Percentiles rank a stretch among this genome's conserved stretches.
These are phyloP conservation scores for Meloidogyne floridensis DNA, from an alignment of 1,140 invertebrate species.

Conservation along the genomic window DNA sequence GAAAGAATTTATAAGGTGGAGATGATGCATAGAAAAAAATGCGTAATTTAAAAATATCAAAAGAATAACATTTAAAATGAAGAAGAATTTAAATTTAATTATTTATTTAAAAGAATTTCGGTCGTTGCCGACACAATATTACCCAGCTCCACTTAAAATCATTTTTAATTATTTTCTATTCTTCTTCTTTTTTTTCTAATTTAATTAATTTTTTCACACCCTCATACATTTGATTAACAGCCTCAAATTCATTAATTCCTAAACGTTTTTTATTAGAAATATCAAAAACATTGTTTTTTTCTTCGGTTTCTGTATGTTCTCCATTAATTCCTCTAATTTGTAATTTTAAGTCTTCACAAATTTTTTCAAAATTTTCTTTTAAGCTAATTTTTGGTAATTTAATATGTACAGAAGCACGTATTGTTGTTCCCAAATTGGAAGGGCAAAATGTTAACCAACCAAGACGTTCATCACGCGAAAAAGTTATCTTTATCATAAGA, in stretches of 20 bases:
- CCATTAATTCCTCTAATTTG: constrained; percentile 65
- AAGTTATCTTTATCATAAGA: constrained; percentile 73
- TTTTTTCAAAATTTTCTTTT: constrained; percentile 79
- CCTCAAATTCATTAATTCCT: constrained; percentile 65
- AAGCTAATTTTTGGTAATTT: constrained; percentile 90
- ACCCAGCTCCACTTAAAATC: background rate
- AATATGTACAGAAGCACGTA: constrained; percentile 97
- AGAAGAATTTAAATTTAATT: no score
- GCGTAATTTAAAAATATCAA: no score
- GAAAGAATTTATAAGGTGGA: no score
- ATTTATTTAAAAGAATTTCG: no score
- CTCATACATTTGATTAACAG: constrained; percentile 72
- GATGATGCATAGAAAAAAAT: no score
- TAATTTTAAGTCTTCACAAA: constrained; percentile 29
- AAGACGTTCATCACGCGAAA: constrained; percentile 86
- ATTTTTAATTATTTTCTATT: no score
- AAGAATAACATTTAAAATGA: no score
- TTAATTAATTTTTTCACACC: constrained; percentile 80
- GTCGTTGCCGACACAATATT: background rate
- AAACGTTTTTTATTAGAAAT: constrained; percentile 67
- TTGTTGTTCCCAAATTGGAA: constrained; percentile 83
- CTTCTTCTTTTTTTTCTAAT: constrained; percentile 26
- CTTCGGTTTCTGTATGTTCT: constrained; percentile 75
- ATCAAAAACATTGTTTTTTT: constrained; percentile 73
- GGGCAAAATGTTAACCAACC: constrained; percentile 94